Percentiles rank a stretch among this genome's conserved stretches.
Evolutionary conservation across 2,797 vertebrate genomes (phyloP).

Genomic region (Gobio occitaniae): DNA sequence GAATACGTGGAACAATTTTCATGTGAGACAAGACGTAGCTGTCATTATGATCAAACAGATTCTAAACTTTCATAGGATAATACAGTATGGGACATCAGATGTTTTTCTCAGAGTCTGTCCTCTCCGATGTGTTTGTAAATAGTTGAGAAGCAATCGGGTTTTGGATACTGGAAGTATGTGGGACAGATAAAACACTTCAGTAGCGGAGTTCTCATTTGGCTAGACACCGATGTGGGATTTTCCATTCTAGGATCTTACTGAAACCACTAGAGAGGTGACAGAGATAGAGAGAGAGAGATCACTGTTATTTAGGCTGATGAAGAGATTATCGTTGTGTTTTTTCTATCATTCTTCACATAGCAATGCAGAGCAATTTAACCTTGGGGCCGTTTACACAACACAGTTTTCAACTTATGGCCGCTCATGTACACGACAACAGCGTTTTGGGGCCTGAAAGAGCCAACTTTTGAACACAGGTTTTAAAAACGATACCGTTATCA

Average conservation of each 20-base stretch:
- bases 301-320: neutral
- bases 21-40: neutral
- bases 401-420: no score
- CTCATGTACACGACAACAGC: neutral
- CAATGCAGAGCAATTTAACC: neutral
- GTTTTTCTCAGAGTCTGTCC: conserved; percentile 27
- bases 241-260: conserved; percentile 38
- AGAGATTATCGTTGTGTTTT: neutral
- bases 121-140: conserved; percentile 22
- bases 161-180: conserved; percentile 56
- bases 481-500: neutral
- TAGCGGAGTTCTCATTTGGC: conserved; percentile 38
- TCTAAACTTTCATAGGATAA: neutral
- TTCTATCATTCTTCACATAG: neutral
- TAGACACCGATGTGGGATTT: conserved; percentile 43
- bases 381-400: neutral
- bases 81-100: neutral
- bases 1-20: neutral
- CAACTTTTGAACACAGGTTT: neutral
- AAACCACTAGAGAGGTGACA: conserved; percentile 35
- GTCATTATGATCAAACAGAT: neutral
- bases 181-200: conserved; percentile 59
- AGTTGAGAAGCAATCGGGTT: conserved; percentile 35
- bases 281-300: neutral
- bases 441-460: neutral